A percentile compares a stretch with the other conserved stretches of the same genome.
Conservation (phyloP, 2,113 vertebrate species). For the Gnathonemus longibarbis region DNA sequence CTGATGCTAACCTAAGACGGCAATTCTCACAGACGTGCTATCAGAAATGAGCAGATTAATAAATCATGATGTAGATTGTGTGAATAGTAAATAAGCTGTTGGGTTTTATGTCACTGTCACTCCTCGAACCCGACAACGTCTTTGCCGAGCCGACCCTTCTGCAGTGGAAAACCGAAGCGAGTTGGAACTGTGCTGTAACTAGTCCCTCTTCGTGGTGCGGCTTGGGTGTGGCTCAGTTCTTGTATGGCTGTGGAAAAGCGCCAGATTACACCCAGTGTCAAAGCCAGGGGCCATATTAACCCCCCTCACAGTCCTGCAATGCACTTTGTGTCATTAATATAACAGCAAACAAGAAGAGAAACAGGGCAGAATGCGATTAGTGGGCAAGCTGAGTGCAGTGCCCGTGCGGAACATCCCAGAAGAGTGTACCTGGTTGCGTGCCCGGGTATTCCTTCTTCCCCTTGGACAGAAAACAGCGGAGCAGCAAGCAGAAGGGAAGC, state of each 20-base stretch:
- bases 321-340: conserved; percentile 23
- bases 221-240: neutral
- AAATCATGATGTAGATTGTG: neutral
- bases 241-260: neutral
- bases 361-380: conserved; percentile 1
- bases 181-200: neutral
- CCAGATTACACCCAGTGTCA: neutral
- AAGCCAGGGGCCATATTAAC: neutral
- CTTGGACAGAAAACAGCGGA: conserved; percentile 85
- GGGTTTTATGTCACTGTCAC: neutral
- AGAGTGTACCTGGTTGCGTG: conserved; percentile 91
- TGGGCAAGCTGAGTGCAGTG: neutral
- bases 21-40: neutral
- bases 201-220: neutral
- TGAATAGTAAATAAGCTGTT: neutral
- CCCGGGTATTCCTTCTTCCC: conserved; percentile 98
- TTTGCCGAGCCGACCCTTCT: neutral
- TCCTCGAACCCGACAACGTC: neutral
- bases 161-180: neutral
- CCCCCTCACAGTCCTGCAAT: conserved; percentile 18
- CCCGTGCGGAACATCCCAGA: neutral
- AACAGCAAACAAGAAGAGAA: conserved; percentile 20
- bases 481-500: conserved; percentile 76
- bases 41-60: neutral
- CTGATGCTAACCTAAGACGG: neutral